Conservation (phyloP, 2,888 invertebrate species). For the Serrognathus titanus region DNA sequence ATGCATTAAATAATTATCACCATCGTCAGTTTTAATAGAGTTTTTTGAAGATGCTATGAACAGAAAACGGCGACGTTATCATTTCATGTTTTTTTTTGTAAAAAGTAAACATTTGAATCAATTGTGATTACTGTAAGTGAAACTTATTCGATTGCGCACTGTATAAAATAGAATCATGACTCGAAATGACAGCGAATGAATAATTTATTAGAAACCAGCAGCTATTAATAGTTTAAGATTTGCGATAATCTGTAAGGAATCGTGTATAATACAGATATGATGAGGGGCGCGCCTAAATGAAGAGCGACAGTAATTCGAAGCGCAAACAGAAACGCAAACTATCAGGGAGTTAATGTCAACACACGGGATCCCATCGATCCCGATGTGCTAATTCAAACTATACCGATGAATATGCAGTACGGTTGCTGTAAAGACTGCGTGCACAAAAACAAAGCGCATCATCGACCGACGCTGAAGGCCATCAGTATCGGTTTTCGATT, state of each 20-base stretch:
- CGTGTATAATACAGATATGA: constrained; percentile 9
- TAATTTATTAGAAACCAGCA: not conserved
- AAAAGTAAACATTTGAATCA: too few species aligned
- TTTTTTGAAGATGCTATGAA: too few species aligned
- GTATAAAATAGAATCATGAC: too few species aligned
- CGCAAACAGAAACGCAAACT: constrained; percentile 4
- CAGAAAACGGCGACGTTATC: too few species aligned
- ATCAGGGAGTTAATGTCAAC: constrained; percentile 20
- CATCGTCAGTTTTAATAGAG: too few species aligned
- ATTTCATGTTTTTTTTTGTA: too few species aligned
- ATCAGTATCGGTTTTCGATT: constrained; percentile 32
- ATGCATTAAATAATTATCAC: constrained; percentile 1
- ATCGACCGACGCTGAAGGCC: constrained; percentile 22
- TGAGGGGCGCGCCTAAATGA: constrained; percentile 9
- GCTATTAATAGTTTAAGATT: not conserved
- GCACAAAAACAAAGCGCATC: constrained; percentile 27
- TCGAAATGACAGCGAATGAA: not conserved
- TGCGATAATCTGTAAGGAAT: not conserved
- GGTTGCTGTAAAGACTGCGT: constrained; percentile 22
- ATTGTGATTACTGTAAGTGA: too few species aligned
- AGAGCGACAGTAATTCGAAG: constrained; percentile 9
- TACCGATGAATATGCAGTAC: constrained; percentile 25
- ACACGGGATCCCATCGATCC: constrained; percentile 19
- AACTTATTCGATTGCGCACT: too few species aligned
- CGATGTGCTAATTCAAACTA: constrained; percentile 20